Evolutionary conservation across 2,113 vertebrate species (phyloP).

Genomic region (Pristiophorus japonicus): DNA sequence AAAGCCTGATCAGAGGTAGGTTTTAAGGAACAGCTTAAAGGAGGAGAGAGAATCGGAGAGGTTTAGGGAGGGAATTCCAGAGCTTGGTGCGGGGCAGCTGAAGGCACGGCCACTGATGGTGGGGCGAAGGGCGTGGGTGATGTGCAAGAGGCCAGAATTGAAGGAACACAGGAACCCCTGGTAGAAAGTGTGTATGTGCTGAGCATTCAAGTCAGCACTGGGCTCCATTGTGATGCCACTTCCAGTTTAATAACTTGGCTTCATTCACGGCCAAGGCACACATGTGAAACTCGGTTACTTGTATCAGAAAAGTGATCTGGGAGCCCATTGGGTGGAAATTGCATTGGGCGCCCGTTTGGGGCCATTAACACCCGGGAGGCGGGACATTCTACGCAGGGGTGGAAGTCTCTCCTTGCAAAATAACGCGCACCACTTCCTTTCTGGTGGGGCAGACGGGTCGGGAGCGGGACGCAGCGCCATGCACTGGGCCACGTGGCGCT

Average conservation of each 20-base stretch:
- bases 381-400: too few relatives aligned
- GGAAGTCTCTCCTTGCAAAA: too few relatives aligned
- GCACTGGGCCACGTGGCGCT: too few relatives aligned
- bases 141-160: background rate
- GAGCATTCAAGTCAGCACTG: background rate
- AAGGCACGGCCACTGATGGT: background rate
- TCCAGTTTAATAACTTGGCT: background rate
- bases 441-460: too few relatives aligned
- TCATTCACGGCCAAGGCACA: background rate
- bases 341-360: too few relatives aligned
- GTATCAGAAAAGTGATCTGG: too few relatives aligned
- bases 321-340: too few relatives aligned
- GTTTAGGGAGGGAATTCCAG: background rate
- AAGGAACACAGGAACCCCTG: background rate
- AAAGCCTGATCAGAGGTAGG: background rate
- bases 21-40: background rate
- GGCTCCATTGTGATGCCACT: background rate
- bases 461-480: too few relatives aligned
- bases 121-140: background rate
- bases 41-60: background rate
- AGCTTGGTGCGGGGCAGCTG: background rate
- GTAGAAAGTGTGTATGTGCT: background rate
- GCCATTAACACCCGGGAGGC: too few relatives aligned
- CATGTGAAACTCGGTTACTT: background rate
- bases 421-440: too few relatives aligned